Conservation (phyloP, 2,888 invertebrate genomes). For the Andrena marginata region DNA sequence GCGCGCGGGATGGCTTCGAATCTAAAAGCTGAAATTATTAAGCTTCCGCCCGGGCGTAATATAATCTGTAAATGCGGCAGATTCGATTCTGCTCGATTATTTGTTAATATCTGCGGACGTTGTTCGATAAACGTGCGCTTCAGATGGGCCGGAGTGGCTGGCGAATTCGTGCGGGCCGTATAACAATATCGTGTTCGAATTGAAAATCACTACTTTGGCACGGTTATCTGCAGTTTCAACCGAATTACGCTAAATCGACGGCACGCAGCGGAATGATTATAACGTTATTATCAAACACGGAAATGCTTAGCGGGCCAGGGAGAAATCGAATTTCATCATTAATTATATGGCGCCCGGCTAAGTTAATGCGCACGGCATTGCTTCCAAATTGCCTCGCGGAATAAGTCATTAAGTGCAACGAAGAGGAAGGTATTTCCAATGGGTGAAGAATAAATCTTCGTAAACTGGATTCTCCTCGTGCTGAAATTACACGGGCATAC, state of each 20-base stretch:
- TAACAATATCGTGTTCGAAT: constrained; percentile 37
- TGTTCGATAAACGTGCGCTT: neutral
- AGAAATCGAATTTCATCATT: constrained; percentile 48
- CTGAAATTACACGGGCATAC: neutral
- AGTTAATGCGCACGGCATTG: constrained; percentile 28
- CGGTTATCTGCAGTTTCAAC: constrained; percentile 46
- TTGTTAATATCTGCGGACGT: constrained; percentile 37
- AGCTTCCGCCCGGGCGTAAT: constrained; percentile 12
- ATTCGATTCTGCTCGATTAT: constrained; percentile 36
- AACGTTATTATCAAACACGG: constrained; percentile 56
- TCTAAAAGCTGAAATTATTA: neutral
- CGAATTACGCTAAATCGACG: constrained; percentile 61
- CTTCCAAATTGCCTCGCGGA: constrained; percentile 39
- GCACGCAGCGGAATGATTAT: constrained; percentile 51
- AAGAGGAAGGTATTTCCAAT: constrained; percentile 29
- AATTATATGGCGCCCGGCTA: constrained; percentile 47
- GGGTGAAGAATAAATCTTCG: constrained; percentile 8
- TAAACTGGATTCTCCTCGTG: neutral
- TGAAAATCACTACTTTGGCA: constrained; percentile 50
- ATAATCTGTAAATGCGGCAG: constrained; percentile 37
- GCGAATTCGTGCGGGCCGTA: neutral
- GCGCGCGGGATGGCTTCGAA: neutral
- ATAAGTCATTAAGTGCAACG: constrained; percentile 36
- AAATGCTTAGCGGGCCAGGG: constrained; percentile 48
- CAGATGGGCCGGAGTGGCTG: too few relatives aligned